These are phyloP conservation scores for Syngnathus scovelli DNA, from an alignment of 2,113 vertebrate genomes.

Conservation along the genomic window DNA sequence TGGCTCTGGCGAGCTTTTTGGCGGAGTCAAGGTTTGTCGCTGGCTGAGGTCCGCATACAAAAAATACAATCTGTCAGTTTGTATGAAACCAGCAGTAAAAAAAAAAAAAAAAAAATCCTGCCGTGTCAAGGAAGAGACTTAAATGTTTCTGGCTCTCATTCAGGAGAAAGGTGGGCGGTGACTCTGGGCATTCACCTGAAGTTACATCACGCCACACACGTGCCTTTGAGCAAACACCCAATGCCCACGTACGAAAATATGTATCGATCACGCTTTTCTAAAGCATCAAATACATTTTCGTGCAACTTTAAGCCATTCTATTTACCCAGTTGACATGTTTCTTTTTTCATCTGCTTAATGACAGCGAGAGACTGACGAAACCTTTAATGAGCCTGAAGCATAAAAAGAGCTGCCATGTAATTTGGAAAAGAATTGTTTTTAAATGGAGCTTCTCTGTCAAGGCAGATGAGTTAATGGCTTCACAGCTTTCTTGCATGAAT, in stretches of 20 bases:
- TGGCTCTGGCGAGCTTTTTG: constrained; percentile 40
- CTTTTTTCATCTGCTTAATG: neutral
- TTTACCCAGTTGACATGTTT: neutral
- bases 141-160: no score
- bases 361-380: neutral
- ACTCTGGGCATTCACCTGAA: no score
- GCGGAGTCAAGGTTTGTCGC: constrained; percentile 27
- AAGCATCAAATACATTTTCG: no score
- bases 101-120: no score
- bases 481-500: constrained; percentile 36
- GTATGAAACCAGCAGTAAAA: neutral
- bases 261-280: no score
- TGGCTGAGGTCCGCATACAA: constrained; percentile 19
- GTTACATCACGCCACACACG: no score
- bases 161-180: no score
- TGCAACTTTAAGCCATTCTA: neutral
- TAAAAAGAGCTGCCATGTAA: neutral
- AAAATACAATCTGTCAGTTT: neutral
- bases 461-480: constrained; percentile 26
- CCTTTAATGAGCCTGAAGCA: neutral
- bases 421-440: constrained; percentile 15
- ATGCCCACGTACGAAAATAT: no score
- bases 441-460: constrained; percentile 23
- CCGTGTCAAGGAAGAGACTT: no score
- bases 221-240: no score